phyloP scores from a whole-genome alignment of 2,797 vertebrate species.

The Pipistrellus nathusii region DNA sequence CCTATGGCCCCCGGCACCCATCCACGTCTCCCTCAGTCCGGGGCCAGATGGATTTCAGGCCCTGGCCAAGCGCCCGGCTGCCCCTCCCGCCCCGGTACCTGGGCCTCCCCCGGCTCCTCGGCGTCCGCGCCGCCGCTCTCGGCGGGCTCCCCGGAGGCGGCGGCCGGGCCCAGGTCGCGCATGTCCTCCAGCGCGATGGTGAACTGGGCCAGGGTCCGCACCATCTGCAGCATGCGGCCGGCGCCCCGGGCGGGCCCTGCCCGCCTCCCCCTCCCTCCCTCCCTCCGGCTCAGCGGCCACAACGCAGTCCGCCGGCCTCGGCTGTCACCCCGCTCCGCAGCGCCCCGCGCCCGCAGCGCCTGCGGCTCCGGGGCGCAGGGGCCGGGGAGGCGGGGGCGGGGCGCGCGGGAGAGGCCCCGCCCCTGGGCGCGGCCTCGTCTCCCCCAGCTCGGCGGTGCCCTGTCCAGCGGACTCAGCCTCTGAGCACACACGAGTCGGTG shows the following conservation, averaged over 20 bases:
- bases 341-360: background rate
- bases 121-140: constrained; percentile 84
- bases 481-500: background rate
- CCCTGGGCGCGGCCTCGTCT: background rate
- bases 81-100: constrained; percentile 65
- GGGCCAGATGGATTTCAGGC: background rate
- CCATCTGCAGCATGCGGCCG: constrained; percentile 97
- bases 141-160: constrained; percentile 87
- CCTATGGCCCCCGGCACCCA: background rate
- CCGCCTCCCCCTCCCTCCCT: constrained; percentile 32
- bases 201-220: constrained; percentile 98
- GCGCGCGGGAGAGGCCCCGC: background rate
- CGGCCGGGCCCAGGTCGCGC: constrained; percentile 92
- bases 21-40: background rate
- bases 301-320: background rate
- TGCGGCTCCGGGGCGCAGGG: background rate
- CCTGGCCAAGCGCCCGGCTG: background rate
- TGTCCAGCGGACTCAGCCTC: background rate
- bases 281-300: background rate
- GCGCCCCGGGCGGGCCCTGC: constrained; percentile 20
- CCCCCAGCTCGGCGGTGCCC: background rate
- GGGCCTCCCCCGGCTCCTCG: constrained; percentile 85
- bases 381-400: background rate
- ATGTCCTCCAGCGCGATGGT: constrained; percentile 99
- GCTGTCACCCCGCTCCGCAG: constrained; percentile 61